phyloP scores from a whole-genome alignment of 37 sponge, comb jelly and placozoan genomes.

The Theonella swinhoei region DNA sequence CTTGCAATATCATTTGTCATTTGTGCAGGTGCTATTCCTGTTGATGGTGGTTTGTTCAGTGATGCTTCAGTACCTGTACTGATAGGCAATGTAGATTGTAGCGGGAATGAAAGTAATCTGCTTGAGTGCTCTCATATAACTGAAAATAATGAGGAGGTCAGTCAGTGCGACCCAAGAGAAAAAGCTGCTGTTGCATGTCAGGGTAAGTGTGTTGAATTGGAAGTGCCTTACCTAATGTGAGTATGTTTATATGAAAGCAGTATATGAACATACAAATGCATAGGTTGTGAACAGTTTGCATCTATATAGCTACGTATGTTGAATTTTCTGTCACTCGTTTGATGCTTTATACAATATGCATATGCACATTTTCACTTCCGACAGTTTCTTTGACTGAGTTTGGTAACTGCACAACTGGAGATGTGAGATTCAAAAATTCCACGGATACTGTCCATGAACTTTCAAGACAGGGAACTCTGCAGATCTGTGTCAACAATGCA shows the following conservation, averaged over 20 bases:
- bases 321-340: not conserved
- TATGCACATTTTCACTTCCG: too few relatives aligned
- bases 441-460: not conserved
- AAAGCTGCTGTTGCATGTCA: constrained; percentile 39
- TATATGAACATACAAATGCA: not conserved
- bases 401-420: not conserved
- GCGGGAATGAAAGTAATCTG: constrained; percentile 28
- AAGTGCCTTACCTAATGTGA: too few relatives aligned
- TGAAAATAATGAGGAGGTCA: not conserved
- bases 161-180: not conserved
- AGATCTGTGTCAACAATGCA: constrained; percentile 37
- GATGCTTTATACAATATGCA: too few relatives aligned
- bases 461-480: constrained; percentile 13
- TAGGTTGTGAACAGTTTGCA: too few relatives aligned
- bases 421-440: not conserved
- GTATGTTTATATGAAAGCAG: too few relatives aligned
- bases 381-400: not conserved
- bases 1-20: not conserved
- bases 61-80: constrained; percentile 20
- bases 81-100: constrained; percentile 19
- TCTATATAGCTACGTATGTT: not conserved
- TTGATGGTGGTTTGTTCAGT: constrained; percentile 19
- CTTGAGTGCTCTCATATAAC: constrained; percentile 1
- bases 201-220: too few relatives aligned
- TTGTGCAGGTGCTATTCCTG: constrained; percentile 24